Base-by-base conservation (phyloP, 1,140 invertebrate species). In the Sycophaga agraensis region DNA sequence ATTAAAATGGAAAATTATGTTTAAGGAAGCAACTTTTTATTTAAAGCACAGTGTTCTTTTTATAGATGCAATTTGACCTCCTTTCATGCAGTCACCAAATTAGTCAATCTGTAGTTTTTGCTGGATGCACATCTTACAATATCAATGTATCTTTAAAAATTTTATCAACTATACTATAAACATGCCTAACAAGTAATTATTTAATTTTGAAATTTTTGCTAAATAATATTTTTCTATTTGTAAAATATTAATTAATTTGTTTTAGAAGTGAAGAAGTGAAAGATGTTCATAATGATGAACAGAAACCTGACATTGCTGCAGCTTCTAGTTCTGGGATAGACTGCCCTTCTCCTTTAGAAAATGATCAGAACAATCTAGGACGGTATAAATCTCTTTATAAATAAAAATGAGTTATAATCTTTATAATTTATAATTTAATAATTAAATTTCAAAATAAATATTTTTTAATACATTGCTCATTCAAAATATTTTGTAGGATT, bases 31-130 rank as follows among this genome's bases (percentile, higher is more conserved):
- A 48, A 39, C 60, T 58, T 42, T 46, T 50, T 72, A 65, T 74
- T 71, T 48, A 66, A 57, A 53, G 37, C 39, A 45, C 56, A 39
- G 68, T 69, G 70, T 77, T 76, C 77, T 79, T 78, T 77, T 79
- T 76, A 76, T 79, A 79, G 76, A 75, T 63, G 48, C 61, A 57
- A 67, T 72, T 67, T 73, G 74, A 78, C 75, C 76, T 77, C 71
- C 61, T 76, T 78, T 59, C 65, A 46, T 58, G 59, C 43, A 51
- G 61, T 63, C 53, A 66, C 66, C 63, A 59, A 62, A 64, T 67
- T 67, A 71, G 70, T 76, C 66, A 64, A 61, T 65, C 67, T 62
- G 59, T 68, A 67, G 68, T 64, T 70, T 63, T 63, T 68, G 57
- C 63, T 60, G 63, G 63, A 59, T 71, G 49, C 62, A 59, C 56